These are phyloP conservation scores for Triplophysa rosa DNA, from an alignment of 2,113 vertebrate species.

Conservation along the genomic window DNA sequence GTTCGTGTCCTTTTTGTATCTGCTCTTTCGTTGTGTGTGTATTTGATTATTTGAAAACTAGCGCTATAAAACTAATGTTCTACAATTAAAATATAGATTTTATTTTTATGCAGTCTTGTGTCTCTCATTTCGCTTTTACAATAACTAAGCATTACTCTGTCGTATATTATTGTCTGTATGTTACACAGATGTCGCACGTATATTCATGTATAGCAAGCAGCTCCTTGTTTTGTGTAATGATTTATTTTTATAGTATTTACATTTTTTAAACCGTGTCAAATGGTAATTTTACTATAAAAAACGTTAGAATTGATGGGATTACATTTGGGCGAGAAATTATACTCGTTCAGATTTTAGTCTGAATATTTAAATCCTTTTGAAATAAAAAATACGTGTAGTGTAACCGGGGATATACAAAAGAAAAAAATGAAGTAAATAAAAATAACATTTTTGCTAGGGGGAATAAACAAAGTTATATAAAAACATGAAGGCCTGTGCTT, in stretches of 20 bases:
- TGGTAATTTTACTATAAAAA: constrained; percentile 63
- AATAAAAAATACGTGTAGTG: constrained; percentile 37
- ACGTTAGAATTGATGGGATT: constrained; percentile 45
- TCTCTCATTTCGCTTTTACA: constrained; percentile 18
- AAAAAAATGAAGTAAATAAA: too few relatives aligned
- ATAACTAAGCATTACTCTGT: neutral
- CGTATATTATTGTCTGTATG: constrained; percentile 50
- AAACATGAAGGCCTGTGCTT: too few relatives aligned
- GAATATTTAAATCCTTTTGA: constrained; percentile 46
- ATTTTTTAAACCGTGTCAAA: constrained; percentile 60
- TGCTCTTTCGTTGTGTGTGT: constrained; percentile 28
- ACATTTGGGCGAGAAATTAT: constrained; percentile 57
- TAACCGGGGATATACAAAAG: too few relatives aligned
- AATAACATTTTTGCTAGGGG: too few relatives aligned
- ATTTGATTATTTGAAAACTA: constrained; percentile 46
- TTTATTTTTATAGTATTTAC: constrained; percentile 82
- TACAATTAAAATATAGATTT: constrained; percentile 60
- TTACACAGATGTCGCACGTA: constrained; percentile 56
- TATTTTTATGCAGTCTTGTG: constrained; percentile 50
- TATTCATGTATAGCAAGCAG: constrained; percentile 44
- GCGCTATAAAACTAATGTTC: constrained; percentile 54
- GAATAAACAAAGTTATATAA: too few relatives aligned
- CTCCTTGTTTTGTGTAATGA: constrained; percentile 67
- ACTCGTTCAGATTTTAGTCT: constrained; percentile 69
- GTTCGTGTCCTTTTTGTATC: constrained; percentile 36